Base-by-base conservation (phyloP, 2,113 vertebrate genomes). In the Promerops cafer region DNA sequence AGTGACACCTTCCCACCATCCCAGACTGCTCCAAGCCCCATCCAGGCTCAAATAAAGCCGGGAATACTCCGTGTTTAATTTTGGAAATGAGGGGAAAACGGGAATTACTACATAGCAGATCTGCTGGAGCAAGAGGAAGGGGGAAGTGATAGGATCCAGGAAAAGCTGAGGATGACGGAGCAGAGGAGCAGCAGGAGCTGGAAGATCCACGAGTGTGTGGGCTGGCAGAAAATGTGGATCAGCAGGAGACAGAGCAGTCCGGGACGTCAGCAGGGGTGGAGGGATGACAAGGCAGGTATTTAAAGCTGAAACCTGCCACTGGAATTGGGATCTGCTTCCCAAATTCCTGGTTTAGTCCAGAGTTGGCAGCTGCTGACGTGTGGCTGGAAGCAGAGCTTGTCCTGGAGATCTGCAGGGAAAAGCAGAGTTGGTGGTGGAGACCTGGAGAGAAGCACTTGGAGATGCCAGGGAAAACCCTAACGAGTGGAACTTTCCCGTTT, bases 401-500 rank as follows among this genome's bases (percentile, higher is more conserved):
- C 10, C 44, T 30, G 76, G 63, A 68, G 60, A 28, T 31, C 26
- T 13, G n/a, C 56, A 44, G 65, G 64, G 35, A 44, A 42, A 56
- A 31, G 8, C 6, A 1, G 4, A 8, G 15, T 71, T 82, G 44
- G 47, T 26, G 31, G 1, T 14, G 60, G 39, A 42, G 47, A 35
- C 5, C 6, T 27, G 30, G 40, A 70, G 35, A 10, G n/a, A 65
- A 23, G n/a, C 27, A 6, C 42, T 47, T 22, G n/a, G 60, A 61
- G 42, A 6, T 27, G 65, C 13, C 57, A 7, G 47, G 22, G 47
- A 2, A 52, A 60, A 47, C 11, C 28, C 14, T 10, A 33, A 16
- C 0, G 31, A 23, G 59, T 33, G 3, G 2, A 49, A 39, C 27
- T 44, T 16, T 49, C 30, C 1, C 1, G 1, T 35, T 74, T 26